Evolutionary conservation across 2,113 vertebrate species (phyloP), one percentile per base, ranked within the genome.

Genomic region (Pygoscelis adeliae): DNA sequence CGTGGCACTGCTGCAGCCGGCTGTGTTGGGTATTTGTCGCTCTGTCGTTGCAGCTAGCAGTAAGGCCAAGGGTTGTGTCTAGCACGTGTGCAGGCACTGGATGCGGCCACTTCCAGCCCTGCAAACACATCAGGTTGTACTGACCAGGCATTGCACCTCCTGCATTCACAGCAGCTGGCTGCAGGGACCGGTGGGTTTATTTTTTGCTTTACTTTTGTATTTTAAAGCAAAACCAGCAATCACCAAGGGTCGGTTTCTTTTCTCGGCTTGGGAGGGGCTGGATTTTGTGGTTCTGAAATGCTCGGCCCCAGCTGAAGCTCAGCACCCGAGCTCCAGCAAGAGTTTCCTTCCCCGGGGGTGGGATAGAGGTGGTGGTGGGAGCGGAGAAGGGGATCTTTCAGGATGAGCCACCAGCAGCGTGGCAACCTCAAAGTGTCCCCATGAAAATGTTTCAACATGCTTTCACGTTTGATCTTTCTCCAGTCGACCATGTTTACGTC

Each of bases 31-130:
- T 74, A 2, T 25, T 27, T 62, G 49, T 50, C 12, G 2, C 53
- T 7, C 18, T 0, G 9, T 40, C 10, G 1, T 20, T 0, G 3
- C 32, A 18, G 65, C 15, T 4, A 29, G 42, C 0, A 0, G 26
- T 12, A 23, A 69, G 56, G 87, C 23, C 19, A 61, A 52, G 42
- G 42, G n/a, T 8, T 83, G 69, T 14, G 13, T 38, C 71, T 20
- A 15, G 32, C 42, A 19, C 5, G 30, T 19, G 55, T 17, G 55
- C 10, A 34, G 36, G 18, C 0, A 4, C 38, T 36, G 63, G 53
- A n/a, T 34, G 23, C 2, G 19, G 34, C 49, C 25, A 14, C 76
- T 65, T 32, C 44, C 77, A 93, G 67, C 44, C 66, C 72, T 49
- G 49, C 17, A 50, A 58, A 66, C 63, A 27, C 44, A 42, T 5